These are phyloP conservation scores for Branchinecta lindahli DNA, from an alignment of 1,140 invertebrate genomes.

Conservation along the genomic window DNA sequence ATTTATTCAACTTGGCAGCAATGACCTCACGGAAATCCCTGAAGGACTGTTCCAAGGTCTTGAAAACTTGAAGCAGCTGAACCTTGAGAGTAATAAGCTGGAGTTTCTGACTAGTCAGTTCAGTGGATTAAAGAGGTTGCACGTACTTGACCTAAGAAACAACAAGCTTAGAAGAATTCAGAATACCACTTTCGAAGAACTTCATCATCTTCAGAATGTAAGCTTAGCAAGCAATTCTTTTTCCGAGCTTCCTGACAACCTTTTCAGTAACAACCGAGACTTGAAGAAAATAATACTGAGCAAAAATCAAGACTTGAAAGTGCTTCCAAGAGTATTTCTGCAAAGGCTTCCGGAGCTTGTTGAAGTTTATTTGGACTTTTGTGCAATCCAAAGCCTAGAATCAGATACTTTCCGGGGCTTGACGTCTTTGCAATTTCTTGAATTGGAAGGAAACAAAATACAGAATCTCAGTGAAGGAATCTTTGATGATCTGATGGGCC, in stretches of 20 bases:
- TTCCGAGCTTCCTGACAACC: neutral
- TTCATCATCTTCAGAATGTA: neutral
- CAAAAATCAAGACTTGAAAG: neutral
- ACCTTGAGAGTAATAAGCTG: neutral
- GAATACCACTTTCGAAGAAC: neutral
- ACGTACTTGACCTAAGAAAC: neutral
- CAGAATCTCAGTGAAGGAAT: neutral
- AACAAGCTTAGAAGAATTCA: neutral
- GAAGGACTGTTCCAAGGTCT: neutral
- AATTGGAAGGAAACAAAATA: neutral
- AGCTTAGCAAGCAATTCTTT: neutral
- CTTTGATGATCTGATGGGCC: neutral
- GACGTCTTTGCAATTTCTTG: neutral
- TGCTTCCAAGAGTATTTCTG: neutral
- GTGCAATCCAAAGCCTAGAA: neutral
- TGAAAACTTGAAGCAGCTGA: neutral
- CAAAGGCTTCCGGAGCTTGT: neutral
- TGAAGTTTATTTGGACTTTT: neutral
- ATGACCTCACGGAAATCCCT: neutral
- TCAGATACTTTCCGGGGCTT: neutral
- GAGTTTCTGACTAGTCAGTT: neutral
- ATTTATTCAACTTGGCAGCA: slow-evolving; percentile 4
- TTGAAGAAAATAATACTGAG: neutral
- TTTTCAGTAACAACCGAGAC: neutral
- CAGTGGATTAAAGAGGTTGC: neutral